Evolutionary conservation across 2,797 vertebrate species (phyloP).

Genomic region (Diplodus puntazzo): DNA sequence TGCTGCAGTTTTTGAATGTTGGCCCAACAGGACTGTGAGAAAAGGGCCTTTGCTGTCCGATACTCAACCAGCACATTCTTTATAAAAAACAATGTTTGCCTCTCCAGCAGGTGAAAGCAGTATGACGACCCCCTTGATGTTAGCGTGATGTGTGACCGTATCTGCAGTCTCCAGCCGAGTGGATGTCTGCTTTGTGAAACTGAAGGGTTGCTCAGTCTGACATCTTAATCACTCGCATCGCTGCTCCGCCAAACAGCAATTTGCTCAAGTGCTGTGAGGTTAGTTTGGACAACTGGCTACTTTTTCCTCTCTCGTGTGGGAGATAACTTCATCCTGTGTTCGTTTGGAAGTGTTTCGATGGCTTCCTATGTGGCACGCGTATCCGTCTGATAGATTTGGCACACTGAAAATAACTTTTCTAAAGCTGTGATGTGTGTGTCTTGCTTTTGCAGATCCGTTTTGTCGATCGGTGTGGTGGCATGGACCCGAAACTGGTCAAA

Average conservation of each 20-base stretch:
- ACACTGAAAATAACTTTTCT: background rate
- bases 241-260: background rate
- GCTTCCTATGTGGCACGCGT: background rate
- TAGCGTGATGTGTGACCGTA: background rate
- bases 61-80: background rate
- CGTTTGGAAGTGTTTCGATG: background rate
- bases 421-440: too few species aligned
- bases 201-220: background rate
- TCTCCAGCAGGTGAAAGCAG: background rate
- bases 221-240: constrained; percentile 5
- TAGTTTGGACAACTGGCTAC: background rate
- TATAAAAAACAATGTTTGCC: constrained; percentile 16
- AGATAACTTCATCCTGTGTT: background rate
- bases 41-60: constrained; percentile 4
- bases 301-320: background rate
- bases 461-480: background rate
- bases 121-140: background rate
- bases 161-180: background rate
- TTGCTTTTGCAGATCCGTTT: background rate
- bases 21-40: background rate
- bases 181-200: background rate
- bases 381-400: background rate
- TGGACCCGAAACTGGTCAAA: background rate
- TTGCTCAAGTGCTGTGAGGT: constrained; percentile 6
- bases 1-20: background rate